Base-by-base conservation (phyloP, 1,140 invertebrate genomes). In the Drosophila sechellia region DNA sequence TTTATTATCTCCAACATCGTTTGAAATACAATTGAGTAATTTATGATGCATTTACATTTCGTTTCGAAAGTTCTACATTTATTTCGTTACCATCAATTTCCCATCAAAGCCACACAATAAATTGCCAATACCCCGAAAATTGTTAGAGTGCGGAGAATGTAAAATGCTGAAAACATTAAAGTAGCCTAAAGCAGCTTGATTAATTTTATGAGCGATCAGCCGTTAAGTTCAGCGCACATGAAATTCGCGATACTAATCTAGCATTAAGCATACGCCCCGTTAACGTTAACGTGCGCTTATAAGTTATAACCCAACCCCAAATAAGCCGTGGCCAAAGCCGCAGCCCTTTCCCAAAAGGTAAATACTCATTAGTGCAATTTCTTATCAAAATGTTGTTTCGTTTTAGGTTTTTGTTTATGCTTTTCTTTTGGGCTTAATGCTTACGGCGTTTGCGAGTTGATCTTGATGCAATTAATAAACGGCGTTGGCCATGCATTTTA, bases 121-220 rank as follows among this genome's bases (percentile, higher is more conserved):
- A 17, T 43, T 35, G 0, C 10, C 4, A 52, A 46, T 53, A 39
- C 20, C 42, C 31, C 5, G 17, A 0, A 22, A 22, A 25, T 10
- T 5, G 22, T 43, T 54, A 76, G 72, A 53, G 71, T 56, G 57
- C 54, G 22, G 17, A 55, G 68, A 52, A 46, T 60, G 39, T 54
- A 66, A 64, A 57, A 64, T 52, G 64, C 63, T 81, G 72, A 63
- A 66, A 83, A 78, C 56, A 72, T 77, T 81, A 58, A 85, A 79
- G 81, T 81, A 79, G 81, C 81, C 86, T 90, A 90, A 90, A 90
- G 90, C 90, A 91, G 90, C 81, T 91, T 91, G 90, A 91, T 91
- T 91, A 91, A 91, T 90, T 90, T 90, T 90, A 90, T 90, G 90
- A 91, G 90, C 90, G 90, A 91, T 91, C 90, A 91, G 90, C 90